Conservation (phyloP, 2,797 vertebrate genomes). For the Epinephelus malabaricus region DNA sequence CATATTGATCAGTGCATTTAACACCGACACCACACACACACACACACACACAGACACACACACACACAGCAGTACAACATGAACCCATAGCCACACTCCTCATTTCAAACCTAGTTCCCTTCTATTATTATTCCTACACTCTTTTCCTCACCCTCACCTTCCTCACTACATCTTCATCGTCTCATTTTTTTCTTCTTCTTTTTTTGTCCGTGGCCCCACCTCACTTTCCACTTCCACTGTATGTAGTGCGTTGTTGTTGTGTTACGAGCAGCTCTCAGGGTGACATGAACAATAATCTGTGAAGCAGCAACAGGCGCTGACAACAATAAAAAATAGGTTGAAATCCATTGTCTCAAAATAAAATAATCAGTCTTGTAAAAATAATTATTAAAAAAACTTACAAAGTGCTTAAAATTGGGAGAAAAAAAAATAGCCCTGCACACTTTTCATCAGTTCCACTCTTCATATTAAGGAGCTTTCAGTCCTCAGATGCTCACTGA, state of each 20-base stretch:
- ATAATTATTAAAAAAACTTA: background rate
- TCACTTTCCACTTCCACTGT: background rate
- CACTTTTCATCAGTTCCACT: too few species aligned
- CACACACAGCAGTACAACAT: conserved; percentile 1
- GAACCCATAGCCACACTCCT: conserved; percentile 25
- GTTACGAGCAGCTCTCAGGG: background rate
- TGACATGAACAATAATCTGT: background rate
- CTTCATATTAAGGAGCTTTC: too few species aligned
- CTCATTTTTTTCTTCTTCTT: background rate
- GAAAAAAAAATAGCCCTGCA: too few species aligned
- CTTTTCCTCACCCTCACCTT: background rate
- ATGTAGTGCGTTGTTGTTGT: too few species aligned
- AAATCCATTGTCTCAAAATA: background rate
- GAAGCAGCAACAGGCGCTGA: background rate
- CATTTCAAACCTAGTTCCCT: background rate
- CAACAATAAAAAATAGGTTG: background rate
- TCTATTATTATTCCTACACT: background rate
- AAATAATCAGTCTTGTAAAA: background rate
- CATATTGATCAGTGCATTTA: conserved; percentile 72
- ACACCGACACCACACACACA: conserved; percentile 35
- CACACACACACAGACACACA: background rate
- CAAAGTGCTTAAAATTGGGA: background rate
- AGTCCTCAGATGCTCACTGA: too few species aligned
- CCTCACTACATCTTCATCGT: background rate
- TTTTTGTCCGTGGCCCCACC: background rate